Conservation (phyloP, 1,140 invertebrate genomes). For the Penaeus vannamei region DNA sequence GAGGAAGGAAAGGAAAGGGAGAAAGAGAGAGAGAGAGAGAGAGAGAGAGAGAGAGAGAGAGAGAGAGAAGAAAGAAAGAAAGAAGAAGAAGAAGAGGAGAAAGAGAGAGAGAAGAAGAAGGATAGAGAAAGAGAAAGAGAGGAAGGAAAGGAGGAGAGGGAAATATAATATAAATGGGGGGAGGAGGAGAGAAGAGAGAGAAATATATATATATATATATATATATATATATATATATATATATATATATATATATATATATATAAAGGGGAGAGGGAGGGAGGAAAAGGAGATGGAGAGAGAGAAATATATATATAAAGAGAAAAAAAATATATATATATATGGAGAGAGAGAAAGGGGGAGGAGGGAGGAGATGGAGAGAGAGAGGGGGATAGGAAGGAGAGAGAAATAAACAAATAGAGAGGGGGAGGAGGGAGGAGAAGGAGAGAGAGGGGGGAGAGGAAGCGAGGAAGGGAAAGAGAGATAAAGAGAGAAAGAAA, state of each 20-base stretch:
- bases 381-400: not conserved
- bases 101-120: not conserved
- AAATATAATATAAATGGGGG: not conserved
- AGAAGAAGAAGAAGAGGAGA: not conserved
- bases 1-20: not conserved
- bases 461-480: not conserved
- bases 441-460: not conserved
- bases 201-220: no score
- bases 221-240: no score
- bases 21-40: not conserved
- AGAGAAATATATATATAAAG: no score
- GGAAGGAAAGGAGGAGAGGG: not conserved
- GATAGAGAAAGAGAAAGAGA: no score
- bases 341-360: not conserved
- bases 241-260: no score
- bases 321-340: not conserved
- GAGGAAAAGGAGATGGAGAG: not conserved
- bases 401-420: not conserved
- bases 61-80: not conserved
- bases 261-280: not conserved
- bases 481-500: not conserved
- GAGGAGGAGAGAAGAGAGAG: not conserved
- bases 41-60: slow-evolving; percentile 7
- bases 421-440: not conserved
- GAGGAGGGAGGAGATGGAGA: not conserved